phyloP scores from a whole-genome alignment of 64 coral and sea anemone genomes.

The Montipora sp. region DNA sequence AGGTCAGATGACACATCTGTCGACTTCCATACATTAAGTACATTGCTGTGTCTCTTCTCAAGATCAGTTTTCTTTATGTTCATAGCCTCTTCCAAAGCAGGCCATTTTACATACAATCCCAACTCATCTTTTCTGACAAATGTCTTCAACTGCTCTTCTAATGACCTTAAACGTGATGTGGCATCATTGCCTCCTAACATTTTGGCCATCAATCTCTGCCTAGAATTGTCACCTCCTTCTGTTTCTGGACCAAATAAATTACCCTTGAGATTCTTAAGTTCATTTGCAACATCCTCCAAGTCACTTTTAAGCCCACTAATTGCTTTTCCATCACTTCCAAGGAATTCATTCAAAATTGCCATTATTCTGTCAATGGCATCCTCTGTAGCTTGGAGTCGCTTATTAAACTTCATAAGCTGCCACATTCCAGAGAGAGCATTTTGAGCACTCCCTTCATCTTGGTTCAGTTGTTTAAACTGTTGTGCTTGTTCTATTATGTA shows the following conservation, averaged over 20 bases:
- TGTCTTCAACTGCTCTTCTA: conserved; percentile 25
- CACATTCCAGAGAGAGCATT: conserved; percentile 63
- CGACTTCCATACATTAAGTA: background rate
- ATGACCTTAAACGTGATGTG: background rate
- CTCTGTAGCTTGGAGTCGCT: conserved; percentile 78
- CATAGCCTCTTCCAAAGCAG: conserved; percentile 82
- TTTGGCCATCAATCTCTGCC: background rate
- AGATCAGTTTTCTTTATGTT: conserved; percentile 72
- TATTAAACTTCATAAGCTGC: conserved; percentile 95
- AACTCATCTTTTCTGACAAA: conserved; percentile 80
- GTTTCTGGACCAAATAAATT: background rate
- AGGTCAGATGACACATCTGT: background rate
- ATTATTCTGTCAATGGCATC: conserved; percentile 88
- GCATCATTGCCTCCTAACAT: background rate
- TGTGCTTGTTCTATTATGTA: conserved; percentile 78
- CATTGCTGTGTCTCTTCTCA: background rate
- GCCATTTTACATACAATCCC: conserved; percentile 82
- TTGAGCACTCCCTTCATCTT: background rate
- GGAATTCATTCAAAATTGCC: conserved; percentile 84
- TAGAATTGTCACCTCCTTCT: background rate
- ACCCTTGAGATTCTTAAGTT: conserved; percentile 71
- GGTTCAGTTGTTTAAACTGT: conserved; percentile 10
- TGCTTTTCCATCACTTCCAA: conserved; percentile 47
- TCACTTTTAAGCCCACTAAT: conserved; percentile 67
- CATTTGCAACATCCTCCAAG: conserved; percentile 69